phyloP scores from a whole-genome alignment of 92 coral and sea anemone genomes.

The Palythoa caribaeorum region DNA sequence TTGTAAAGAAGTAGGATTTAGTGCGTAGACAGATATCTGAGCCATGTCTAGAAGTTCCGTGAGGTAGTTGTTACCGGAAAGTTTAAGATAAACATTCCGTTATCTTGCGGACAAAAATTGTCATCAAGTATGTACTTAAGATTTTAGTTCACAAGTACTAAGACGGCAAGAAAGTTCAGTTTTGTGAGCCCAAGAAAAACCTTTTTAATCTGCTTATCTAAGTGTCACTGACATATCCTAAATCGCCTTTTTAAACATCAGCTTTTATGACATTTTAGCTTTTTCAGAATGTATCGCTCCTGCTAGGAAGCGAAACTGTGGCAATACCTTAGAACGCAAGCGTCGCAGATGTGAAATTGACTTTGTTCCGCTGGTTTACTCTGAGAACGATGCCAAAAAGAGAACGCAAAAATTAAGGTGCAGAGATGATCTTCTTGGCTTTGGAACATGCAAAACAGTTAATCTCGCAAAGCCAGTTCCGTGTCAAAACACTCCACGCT shows the following conservation, averaged over 20 bases:
- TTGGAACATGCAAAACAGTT: conserved; percentile 71
- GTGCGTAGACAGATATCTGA: conserved; percentile 31
- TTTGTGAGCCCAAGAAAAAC: conserved; percentile 3
- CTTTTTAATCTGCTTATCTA: conserved; percentile 19
- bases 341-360: conserved; percentile 89
- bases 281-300: conserved; percentile 85
- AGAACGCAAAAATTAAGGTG: conserved; percentile 77
- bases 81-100: conserved; percentile 36
- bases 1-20: conserved; percentile 19
- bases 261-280: conserved; percentile 54
- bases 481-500: conserved; percentile 81
- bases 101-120: conserved; percentile 46
- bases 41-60: conserved; percentile 37
- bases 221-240: neutral
- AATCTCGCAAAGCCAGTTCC: conserved; percentile 48
- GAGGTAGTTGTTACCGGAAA: conserved; percentile 28
- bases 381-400: conserved; percentile 47
- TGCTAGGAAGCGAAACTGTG: conserved; percentile 87
- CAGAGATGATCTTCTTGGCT: conserved; percentile 68
- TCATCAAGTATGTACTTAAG: conserved; percentile 37
- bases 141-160: conserved; percentile 31
- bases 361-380: conserved; percentile 84
- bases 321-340: conserved; percentile 70
- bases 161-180: neutral
- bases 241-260: conserved; percentile 5